Evolutionary conservation across 2,113 vertebrate genomes (phyloP), one percentile per base, ranked within the genome.

Genomic region (Laticauda colubrina): DNA sequence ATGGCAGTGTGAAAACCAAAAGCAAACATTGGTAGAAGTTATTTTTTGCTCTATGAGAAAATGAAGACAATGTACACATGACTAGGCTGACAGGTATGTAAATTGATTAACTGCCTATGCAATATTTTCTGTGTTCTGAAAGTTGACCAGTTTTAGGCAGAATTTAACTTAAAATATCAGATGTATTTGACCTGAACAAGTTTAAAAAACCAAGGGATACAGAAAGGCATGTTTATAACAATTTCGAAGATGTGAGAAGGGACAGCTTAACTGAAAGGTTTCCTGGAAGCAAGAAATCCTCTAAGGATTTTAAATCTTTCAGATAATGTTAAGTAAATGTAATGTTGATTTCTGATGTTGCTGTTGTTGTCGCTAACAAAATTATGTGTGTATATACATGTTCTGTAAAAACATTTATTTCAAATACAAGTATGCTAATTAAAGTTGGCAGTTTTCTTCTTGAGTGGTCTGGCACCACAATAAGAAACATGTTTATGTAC

Each of bases 1-100:
- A 97, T 98, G 98, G 98, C 97, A 97, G 97, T 98, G 92, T 97
- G 95, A 96, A 98, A 97, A 94, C 96, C 97, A 96, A 97, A 96
- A 97, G 96, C 34, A 75, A 95, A 95, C 96, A 95, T 88, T 96
- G 97, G 96, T 94, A 96, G 96, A 97, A 97, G 96, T 95, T 94
- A 93, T 43, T 90, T 81, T 95, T 96, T 95, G 92, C 90, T 96
- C 45, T 91, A 43, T 2, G 0, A 96, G 96, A 97, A 97, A 96
- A 96, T 92, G 96, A 97, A 96, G 97, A 94, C 81, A 96, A 94
- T 94, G 96, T 95, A 94, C 95, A 96, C 93, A 94, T 96, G 95
- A 98, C 96, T 97, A 97, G 96, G 97, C 96, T 96, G 96, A 96
- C 97, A 97, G 97, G 98, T 98, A 98, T 97, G 97, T 98, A 94